Conservation (phyloP, 1,140 invertebrate species). For the Megalonaias nervosa region DNA sequence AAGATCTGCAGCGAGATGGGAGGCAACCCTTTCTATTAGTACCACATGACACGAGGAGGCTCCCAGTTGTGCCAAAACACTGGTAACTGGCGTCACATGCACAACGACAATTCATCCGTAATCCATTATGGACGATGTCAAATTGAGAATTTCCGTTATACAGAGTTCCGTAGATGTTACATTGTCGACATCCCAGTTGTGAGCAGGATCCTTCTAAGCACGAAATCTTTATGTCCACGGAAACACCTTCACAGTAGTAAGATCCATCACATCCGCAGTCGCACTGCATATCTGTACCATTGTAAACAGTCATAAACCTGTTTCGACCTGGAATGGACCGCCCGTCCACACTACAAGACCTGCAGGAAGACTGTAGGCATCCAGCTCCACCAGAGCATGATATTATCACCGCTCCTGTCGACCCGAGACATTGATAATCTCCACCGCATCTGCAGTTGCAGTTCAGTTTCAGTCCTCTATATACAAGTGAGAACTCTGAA, state of each 20-base stretch:
- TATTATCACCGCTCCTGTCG: not conserved
- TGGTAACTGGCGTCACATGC: slow-evolving; percentile 27
- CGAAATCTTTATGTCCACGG: slow-evolving; percentile 25
- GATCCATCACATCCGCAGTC: slow-evolving; percentile 28
- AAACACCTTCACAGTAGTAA: slow-evolving; percentile 24
- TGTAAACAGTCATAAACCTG: slow-evolving; percentile 21
- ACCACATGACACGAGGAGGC: slow-evolving; percentile 6
- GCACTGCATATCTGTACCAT: slow-evolving; percentile 28
- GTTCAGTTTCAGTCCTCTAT: slow-evolving; percentile 11
- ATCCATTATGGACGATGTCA: slow-evolving; percentile 14
- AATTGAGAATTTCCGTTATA: slow-evolving; percentile 25
- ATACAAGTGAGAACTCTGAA: slow-evolving; percentile 12
- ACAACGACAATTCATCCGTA: slow-evolving; percentile 15
- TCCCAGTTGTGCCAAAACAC: slow-evolving; percentile 9
- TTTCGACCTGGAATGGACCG: slow-evolving; percentile 10
- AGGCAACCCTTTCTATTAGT: slow-evolving; percentile 11
- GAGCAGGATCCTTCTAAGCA: slow-evolving; percentile 10
- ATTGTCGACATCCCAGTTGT: slow-evolving; percentile 29
- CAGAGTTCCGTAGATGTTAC: slow-evolving; percentile 17
- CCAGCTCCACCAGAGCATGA: slow-evolving; percentile 15
- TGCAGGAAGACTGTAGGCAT: slow-evolving; percentile 13
- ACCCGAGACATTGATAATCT: slow-evolving; percentile 16
- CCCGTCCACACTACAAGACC: slow-evolving; percentile 11
- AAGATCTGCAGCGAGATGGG: slow-evolving; percentile 4
- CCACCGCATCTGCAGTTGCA: slow-evolving; percentile 29